Base-by-base conservation (phyloP, 2,888 invertebrate species). In the Andrena minutula region DNA sequence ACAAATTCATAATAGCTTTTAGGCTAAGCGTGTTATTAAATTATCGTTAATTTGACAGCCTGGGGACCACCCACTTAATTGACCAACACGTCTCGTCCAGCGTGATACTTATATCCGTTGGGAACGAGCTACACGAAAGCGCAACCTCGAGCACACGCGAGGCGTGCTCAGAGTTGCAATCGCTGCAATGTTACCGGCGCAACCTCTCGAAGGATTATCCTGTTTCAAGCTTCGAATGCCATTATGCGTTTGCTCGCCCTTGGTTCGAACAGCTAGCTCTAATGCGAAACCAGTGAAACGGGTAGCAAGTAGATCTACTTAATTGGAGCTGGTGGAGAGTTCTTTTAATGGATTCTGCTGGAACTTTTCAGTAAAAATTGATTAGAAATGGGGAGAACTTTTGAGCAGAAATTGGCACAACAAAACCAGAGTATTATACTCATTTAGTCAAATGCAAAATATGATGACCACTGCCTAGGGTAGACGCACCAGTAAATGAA, bases 1-100 rank as follows among this genome's bases (percentile, higher is more conserved):
- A 79, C 68, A 63, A 77, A 79, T 68, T 79, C 3, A 32, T 66
- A 63, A 35, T 41, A 56, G 66, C 58, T 20, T 16, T 23, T 51
- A 26, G 63, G 10, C 47, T 10, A 30, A 64, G 16, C 47, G 71
- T 78, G 56, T 35, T 78, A 80, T 64, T 68, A 68, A 68, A 20
- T 73, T 69, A 72, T 72, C 63, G 12, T 80, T 79, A 73, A 79
- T 79, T 79, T 69, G 64, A 79, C 73, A 49, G 61, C 41, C 1
- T 16, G 2, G 73, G 12, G 20, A 32, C 75, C 79, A 69, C 51
- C 79, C 26, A 60, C 30, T 73, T 73, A 69, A 79, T 73, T 56
- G 49, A 41, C 8, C 51, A 64, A 47, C 53, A 10, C 61, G 56
- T 47, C 12, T 51, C 64, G 26, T n/a, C 20, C 49, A 6, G n/a